Evolutionary conservation across 1,140 invertebrate genomes (phyloP).

Genomic region (Protaetia brevitarsis): DNA sequence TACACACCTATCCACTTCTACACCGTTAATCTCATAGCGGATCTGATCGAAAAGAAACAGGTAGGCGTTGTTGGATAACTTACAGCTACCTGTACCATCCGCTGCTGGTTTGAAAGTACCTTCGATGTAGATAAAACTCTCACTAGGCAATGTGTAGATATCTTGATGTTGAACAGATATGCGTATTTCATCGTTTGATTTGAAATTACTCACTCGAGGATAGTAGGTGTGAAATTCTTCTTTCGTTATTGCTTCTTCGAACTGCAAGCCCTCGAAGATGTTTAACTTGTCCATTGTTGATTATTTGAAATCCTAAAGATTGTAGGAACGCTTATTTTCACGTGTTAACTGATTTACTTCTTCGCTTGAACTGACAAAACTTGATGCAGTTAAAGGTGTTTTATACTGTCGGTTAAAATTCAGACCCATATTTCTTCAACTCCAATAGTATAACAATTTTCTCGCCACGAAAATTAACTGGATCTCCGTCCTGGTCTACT

Average conservation of each 20-base stretch:
- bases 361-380: background rate
- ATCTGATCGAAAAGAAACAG: constrained; percentile 49
- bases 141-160: background rate
- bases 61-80: background rate
- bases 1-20: constrained; percentile 49
- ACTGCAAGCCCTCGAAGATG: background rate
- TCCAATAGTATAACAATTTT: constrained; percentile 16
- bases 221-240: constrained; percentile 4
- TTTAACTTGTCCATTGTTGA: background rate
- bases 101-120: background rate
- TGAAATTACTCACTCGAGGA: background rate
- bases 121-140: constrained; percentile 1
- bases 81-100: background rate
- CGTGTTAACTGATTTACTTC: background rate
- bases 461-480: constrained; percentile 32
- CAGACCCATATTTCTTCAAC: constrained; percentile 9
- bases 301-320: constrained; percentile 4
- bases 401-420: background rate
- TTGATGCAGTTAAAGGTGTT: too few species aligned
- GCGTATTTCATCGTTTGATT: background rate
- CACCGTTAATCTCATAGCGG: constrained; percentile 49
- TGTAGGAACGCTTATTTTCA: background rate
- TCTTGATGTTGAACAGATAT: constrained; percentile 17
- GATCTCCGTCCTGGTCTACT: constrained; percentile 24
- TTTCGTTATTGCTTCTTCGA: background rate